Evolutionary conservation across 2,888 invertebrate genomes (phyloP), one percentile per base, ranked within the genome.

Genomic region (Digitonthophagus gazella): DNA sequence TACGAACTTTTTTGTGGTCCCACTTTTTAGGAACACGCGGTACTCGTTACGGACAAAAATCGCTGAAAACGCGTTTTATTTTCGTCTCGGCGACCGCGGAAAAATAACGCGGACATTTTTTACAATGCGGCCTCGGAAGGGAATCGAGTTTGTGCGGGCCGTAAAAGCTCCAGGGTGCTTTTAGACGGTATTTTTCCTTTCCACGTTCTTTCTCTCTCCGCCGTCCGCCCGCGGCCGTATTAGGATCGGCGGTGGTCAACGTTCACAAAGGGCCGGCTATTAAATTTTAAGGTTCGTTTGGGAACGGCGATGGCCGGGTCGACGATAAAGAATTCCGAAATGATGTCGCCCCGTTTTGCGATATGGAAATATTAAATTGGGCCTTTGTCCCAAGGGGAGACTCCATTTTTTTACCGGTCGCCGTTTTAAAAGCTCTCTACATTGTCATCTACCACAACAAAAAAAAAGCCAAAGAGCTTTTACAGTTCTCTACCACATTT

Each of bases 301-400:
- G 61, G 61, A 14, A 61, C 18, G 19, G 61, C 28, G 28, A 44
- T 44, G 28, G 28, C 11, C 28, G 28, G 28, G 28, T 44, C 28
- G 20, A 16, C 58, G 58, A 58, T 18, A 58, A 58, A 18, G 61
- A 61, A 61, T 61, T 61, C 18, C 16, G 61, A 61, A 61, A 61
- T 61, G 20, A 61, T 61, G 61, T 61, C 61, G 61, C 61, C 14
- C n/a, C 18, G 20, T 20, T 61, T 61, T 61, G 61, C 20, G 61
- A 61, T 61, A 61, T 61, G 61, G 61, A 61, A 61, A 61, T 61
- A 61, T 61, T 61, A 61, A 61, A 61, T 61, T 61, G 61, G 61
- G 28, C 28, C 28, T 44, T 44, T 44, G 28, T 44, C 28, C 28
- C 28, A 44, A 44, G 28, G 28, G 28, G 28, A 6, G 28, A 44